Percentiles rank a stretch among this genome's conserved stretches.
phyloP scores from a whole-genome alignment of 2,113 vertebrate species.

The Psilopsiagon aurifrons region DNA sequence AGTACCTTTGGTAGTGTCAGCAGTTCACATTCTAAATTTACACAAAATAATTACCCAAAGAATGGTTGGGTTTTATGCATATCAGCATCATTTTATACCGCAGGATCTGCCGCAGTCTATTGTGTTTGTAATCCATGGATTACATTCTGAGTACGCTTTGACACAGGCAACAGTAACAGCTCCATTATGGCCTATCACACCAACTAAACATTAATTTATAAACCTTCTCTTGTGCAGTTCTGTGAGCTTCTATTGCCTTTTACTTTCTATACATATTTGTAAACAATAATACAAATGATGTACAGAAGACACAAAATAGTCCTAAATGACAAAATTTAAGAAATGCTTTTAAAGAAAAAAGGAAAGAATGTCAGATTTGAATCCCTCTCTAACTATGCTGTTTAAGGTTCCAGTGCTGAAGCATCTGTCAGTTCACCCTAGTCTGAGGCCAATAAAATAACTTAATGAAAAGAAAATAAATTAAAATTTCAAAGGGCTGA shows the following conservation, averaged over 20 bases:
- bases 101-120: neutral
- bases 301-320: neutral
- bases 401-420: neutral
- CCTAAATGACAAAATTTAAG: neutral
- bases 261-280: neutral
- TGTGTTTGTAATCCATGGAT: slow-evolving; percentile 54
- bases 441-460: neutral
- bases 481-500: neutral
- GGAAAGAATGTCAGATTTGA: rapidly evolving
- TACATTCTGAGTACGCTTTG: neutral
- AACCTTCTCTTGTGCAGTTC: neutral
- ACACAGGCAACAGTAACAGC: neutral
- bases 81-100: slow-evolving; percentile 10
- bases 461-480: neutral
- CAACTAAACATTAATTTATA: neutral
- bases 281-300: neutral
- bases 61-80: slow-evolving; percentile 29
- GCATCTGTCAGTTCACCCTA: neutral
- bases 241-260: neutral
- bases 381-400: neutral
- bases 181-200: neutral
- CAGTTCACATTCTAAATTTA: slow-evolving; percentile 16
- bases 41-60: slow-evolving; percentile 51
- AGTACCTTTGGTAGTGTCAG: slow-evolving; percentile 7
- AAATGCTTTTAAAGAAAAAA: neutral